Conservation (phyloP, 2,888 invertebrate species). For the Drosophila lutescens region DNA sequence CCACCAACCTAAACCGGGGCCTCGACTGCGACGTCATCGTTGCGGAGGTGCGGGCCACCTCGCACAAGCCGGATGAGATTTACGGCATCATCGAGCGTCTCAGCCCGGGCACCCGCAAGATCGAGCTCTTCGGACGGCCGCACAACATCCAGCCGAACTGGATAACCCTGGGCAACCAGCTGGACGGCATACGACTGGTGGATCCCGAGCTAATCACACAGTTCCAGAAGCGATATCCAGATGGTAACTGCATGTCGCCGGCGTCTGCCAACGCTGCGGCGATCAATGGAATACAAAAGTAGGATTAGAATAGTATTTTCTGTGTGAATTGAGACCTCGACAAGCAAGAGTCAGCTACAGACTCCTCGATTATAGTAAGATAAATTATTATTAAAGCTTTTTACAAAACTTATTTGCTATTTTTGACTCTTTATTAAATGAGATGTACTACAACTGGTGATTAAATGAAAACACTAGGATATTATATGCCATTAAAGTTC, state of each 20-base stretch:
- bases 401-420: conserved; percentile 5
- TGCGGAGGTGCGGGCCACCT: conserved; percentile 98
- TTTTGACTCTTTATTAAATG: no score
- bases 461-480: conserved; percentile 2
- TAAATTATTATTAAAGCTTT: conserved; percentile 34
- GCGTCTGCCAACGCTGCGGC: conserved; percentile 61
- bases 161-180: conserved; percentile 98
- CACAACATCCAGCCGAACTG: conserved; percentile 99
- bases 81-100: conserved; percentile 98
- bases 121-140: conserved; percentile 97
- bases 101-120: conserved; percentile 98
- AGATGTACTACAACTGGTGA: no score
- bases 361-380: conserved; percentile 16
- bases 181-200: conserved; percentile 96
- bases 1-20: conserved; percentile 94
- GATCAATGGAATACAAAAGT: conserved; percentile 61
- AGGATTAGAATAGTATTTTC: conserved; percentile 3
- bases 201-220: conserved; percentile 95
- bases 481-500: conserved; percentile 1
- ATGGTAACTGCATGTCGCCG: conserved; percentile 87
- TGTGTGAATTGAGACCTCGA: conserved; percentile 17
- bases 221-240: conserved; percentile 96
- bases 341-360: conserved; percentile 9
- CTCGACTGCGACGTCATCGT: conserved; percentile 99
- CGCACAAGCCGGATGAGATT: conserved; percentile 99